Percentiles rank a stretch among this genome's conserved stretches.
Conservation (phyloP, 2,113 vertebrate species). For the Corythornis vintsioides region DNA sequence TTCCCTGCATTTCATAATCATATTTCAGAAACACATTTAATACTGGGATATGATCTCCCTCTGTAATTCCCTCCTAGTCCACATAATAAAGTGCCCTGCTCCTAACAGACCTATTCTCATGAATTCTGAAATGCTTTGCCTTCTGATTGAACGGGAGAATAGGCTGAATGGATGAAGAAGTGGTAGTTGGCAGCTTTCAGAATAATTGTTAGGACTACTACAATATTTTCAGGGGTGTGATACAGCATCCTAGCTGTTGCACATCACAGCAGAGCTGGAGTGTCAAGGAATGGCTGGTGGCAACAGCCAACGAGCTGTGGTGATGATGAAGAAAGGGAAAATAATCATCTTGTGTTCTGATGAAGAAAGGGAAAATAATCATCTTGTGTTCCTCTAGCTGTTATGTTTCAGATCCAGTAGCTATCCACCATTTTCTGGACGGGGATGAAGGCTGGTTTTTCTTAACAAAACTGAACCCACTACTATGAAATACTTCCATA, state of each 20-base stretch:
- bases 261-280: not conserved
- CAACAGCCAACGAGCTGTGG: not conserved
- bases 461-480: not conserved
- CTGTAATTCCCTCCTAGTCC: not conserved
- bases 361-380: not conserved
- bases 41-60: not conserved
- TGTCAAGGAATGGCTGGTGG: not conserved
- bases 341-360: accelerated
- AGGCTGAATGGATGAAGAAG: not conserved
- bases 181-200: not conserved
- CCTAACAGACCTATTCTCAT: not conserved
- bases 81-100: not conserved
- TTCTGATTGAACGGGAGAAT: not conserved
- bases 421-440: not conserved
- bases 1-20: not conserved
- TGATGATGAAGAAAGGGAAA: not conserved
- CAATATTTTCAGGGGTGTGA: not conserved
- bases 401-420: not conserved
- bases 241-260: not conserved
- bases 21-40: not conserved
- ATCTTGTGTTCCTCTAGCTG: accelerated
- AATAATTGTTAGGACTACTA: not conserved
- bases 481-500: not conserved
- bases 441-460: not conserved
- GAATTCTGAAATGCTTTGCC: not conserved